A percentile compares a stretch with the other conserved stretches of the same genome.
Conservation (phyloP, 2,888 invertebrate genomes). For the Amitus sp. region DNA sequence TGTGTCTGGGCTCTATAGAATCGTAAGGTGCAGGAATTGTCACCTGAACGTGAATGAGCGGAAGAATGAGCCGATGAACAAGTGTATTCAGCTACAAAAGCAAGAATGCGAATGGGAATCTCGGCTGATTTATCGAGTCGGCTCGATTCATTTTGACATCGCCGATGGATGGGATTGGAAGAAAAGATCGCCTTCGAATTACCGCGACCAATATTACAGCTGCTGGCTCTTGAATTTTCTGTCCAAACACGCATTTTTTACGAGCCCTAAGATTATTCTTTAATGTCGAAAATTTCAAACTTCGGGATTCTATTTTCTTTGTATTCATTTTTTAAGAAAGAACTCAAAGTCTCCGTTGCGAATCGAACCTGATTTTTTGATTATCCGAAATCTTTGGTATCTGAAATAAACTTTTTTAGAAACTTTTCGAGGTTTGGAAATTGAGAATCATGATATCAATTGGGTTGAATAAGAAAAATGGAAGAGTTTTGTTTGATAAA, state of each 20-base stretch:
- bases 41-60: slow-evolving; percentile 56
- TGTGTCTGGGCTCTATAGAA: slow-evolving; percentile 34
- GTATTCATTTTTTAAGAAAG: no score
- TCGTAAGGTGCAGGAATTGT: slow-evolving; percentile 62
- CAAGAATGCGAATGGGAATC: slow-evolving; percentile 52
- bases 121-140: slow-evolving; percentile 53
- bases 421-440: no score
- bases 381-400: no score
- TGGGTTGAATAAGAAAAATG: no score
- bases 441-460: no score
- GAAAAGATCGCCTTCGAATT: neutral
- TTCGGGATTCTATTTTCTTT: no score
- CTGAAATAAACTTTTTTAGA: no score
- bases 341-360: no score
- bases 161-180: neutral
- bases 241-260: neutral
- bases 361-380: no score
- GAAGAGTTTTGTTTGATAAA: no score
- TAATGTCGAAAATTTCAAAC: no score
- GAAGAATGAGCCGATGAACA: slow-evolving; percentile 57
- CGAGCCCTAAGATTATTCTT: no score
- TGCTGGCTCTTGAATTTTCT: neutral
- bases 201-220: neutral
- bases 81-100: slow-evolving; percentile 60
- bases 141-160: slow-evolving; percentile 26